These are phyloP conservation scores for Spheniscus mendiculus DNA, from an alignment of 2,113 vertebrate genomes.

Conservation along the genomic window DNA sequence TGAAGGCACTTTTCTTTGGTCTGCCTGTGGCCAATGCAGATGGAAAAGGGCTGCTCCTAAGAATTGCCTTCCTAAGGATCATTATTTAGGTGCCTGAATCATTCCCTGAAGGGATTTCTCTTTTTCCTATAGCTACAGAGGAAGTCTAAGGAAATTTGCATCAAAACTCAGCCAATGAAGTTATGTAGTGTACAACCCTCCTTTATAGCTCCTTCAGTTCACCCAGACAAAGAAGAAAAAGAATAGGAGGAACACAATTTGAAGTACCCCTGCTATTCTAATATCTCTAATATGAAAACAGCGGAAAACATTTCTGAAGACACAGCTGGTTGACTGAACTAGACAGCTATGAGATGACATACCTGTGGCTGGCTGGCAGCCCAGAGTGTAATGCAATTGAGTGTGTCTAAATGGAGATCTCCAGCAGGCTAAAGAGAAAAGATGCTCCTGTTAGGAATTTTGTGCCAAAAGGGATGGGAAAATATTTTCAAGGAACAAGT, in stretches of 20 bases:
- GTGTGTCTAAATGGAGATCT: neutral
- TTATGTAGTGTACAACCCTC: neutral
- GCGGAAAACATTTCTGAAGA: neutral
- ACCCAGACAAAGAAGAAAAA: neutral
- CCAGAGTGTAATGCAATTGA: neutral
- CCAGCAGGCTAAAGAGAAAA: slow-evolving; percentile 4
- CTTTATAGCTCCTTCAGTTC: neutral
- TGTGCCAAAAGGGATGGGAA: neutral
- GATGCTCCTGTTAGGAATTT: neutral
- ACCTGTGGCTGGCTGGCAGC: slow-evolving; percentile 30
- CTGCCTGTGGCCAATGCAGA: neutral
- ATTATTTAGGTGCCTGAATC: neutral
- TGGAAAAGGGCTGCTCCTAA: neutral
- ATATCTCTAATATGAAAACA: neutral
- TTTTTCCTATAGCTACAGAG: neutral
- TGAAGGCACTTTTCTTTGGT: neutral
- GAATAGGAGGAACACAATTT: neutral
- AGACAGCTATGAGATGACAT: neutral
- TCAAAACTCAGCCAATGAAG: neutral
- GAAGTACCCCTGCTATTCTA: neutral
- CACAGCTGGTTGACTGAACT: neutral
- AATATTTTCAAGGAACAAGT: neutral
- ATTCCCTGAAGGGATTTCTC: neutral
- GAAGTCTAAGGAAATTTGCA: neutral
- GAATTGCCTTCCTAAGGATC: neutral